These are phyloP conservation scores for Melieria omissa DNA, from an alignment of 2,888 invertebrate species.

Conservation along the genomic window DNA sequence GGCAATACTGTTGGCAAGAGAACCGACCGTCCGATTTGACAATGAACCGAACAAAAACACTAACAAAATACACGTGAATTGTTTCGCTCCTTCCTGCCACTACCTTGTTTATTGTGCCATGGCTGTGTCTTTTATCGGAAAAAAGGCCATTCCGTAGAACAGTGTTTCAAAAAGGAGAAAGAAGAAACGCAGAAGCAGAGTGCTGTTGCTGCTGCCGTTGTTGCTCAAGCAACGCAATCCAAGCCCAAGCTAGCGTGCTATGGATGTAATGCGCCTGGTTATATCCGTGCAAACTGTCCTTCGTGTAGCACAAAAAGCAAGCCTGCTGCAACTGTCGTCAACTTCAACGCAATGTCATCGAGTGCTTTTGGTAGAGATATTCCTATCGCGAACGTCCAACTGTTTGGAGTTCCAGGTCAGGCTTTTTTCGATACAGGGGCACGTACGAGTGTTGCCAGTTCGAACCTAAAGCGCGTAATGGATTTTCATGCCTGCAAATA, in stretches of 20 bases:
- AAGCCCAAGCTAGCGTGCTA: slow-evolving; percentile 37
- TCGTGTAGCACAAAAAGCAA: slow-evolving; percentile 25
- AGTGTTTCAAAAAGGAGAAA: slow-evolving; percentile 16
- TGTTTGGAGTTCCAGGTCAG: slow-evolving; percentile 36
- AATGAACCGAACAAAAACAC: no score
- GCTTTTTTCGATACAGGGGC: slow-evolving; percentile 37
- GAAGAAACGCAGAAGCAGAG: slow-evolving; percentile 4
- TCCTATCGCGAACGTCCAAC: slow-evolving; percentile 25
- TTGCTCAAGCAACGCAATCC: slow-evolving; percentile 9
- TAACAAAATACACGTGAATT: no score
- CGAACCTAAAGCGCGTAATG: slow-evolving; percentile 1
- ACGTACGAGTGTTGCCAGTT: slow-evolving; percentile 30
- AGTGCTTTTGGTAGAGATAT: slow-evolving; percentile 14
- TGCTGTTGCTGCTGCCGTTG: not conserved
- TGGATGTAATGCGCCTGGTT: slow-evolving; percentile 34
- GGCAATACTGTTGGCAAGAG: no score
- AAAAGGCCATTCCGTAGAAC: slow-evolving; percentile 16
- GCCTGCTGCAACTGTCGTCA: not conserved
- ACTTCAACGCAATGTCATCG: not conserved
- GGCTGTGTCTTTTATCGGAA: slow-evolving; percentile 11
- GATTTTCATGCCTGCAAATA: slow-evolving; percentile 15
- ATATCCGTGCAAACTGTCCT: slow-evolving; percentile 35
- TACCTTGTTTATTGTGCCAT: no score
- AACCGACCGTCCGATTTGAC: no score
- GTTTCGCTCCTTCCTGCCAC: no score